Evolutionary conservation across 2,888 invertebrate species (phyloP).

Genomic region (Lacanobia oleracea): DNA sequence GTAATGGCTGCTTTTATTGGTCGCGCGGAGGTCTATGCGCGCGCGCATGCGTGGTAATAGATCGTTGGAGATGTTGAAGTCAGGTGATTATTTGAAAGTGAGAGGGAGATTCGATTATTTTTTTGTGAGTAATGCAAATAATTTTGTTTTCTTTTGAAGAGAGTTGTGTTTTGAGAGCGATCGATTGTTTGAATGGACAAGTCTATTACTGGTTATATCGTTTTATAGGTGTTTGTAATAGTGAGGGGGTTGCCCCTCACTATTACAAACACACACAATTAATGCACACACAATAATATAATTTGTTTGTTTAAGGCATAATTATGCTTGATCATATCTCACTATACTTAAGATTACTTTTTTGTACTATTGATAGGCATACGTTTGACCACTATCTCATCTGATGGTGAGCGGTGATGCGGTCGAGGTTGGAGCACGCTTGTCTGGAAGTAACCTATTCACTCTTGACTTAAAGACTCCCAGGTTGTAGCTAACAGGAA

Average conservation of each 20-base stretch:
- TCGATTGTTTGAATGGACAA: neutral
- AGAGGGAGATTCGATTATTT: neutral
- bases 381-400: too few species aligned
- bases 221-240: neutral
- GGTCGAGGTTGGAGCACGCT: too few species aligned
- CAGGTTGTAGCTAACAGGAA: too few species aligned
- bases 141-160: neutral
- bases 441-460: too few species aligned
- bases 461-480: too few species aligned
- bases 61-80: conserved; percentile 20
- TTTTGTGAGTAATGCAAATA: neutral
- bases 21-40: conserved; percentile 37
- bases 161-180: neutral
- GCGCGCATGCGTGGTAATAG: conserved; percentile 28
- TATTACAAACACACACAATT: too few species aligned
- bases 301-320: neutral
- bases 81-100: conserved; percentile 18
- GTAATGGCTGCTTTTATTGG: conserved; percentile 59
- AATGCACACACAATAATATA: neutral
- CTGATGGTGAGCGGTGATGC: too few species aligned
- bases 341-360: too few species aligned
- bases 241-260: too few species aligned
- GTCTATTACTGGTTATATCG: neutral
- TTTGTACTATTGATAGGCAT: too few species aligned
- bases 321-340: neutral